A percentile compares a stretch with the other conserved stretches of the same genome.
Conservation (phyloP, 2,888 invertebrate species). For the Drosophila buzzatii region DNA sequence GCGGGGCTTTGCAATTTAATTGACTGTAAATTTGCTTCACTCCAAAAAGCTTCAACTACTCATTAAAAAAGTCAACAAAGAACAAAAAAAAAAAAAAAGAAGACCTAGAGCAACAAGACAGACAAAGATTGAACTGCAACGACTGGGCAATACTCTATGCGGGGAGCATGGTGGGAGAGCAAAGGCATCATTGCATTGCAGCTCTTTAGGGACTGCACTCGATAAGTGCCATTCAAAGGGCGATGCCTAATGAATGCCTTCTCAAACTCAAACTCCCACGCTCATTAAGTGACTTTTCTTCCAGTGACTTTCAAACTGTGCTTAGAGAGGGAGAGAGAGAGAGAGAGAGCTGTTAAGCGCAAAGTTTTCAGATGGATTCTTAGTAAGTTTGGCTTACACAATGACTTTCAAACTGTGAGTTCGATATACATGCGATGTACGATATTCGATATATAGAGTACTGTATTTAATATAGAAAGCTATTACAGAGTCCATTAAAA, state of each 20-base stretch:
- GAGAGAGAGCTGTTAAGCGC: no score
- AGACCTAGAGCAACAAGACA: background rate
- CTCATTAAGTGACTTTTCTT: background rate
- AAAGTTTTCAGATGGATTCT: background rate
- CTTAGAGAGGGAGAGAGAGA: background rate
- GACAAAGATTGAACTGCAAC: background rate
- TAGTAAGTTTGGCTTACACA: background rate
- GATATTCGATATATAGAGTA: no score
- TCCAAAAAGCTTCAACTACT: constrained; percentile 73
- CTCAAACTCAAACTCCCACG: background rate
- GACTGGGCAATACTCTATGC: constrained; percentile 5
- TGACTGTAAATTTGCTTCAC: constrained; percentile 76
- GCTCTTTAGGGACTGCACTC: background rate
- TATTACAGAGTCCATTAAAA: no score
- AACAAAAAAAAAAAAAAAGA: constrained; percentile 3
- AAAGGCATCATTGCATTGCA: background rate
- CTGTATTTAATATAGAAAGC: no score
- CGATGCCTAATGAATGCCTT: background rate
- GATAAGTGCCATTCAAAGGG: background rate
- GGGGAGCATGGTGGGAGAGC: no score
- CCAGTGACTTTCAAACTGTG: background rate
- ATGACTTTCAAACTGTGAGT: background rate
- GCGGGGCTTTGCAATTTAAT: constrained; percentile 65
- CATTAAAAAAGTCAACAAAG: constrained; percentile 57
- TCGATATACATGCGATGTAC: no score